phyloP scores from a whole-genome alignment of 1,140 invertebrate species.

The Cherax destructor region DNA sequence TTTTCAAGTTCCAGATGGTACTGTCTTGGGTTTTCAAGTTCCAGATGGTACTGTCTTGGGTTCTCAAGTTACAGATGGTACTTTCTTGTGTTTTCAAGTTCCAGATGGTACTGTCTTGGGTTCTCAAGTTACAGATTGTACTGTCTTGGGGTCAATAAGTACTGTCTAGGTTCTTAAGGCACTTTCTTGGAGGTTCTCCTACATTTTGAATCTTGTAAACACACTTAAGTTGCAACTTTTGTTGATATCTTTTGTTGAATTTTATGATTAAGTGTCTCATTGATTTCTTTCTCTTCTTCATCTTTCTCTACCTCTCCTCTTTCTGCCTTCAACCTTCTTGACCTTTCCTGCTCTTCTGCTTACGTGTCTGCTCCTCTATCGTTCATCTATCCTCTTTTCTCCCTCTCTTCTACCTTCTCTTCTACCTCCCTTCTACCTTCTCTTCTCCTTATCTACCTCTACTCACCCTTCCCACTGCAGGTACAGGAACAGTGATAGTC shows the following conservation, averaged over 20 bases:
- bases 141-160: too few species aligned
- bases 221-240: too few species aligned
- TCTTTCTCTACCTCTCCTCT: too few species aligned
- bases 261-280: too few species aligned
- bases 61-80: not conserved
- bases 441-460: not conserved
- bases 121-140: not conserved
- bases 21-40: too few species aligned
- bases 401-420: not conserved
- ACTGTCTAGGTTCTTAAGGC: too few species aligned
- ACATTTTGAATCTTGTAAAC: too few species aligned
- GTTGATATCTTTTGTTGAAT: too few species aligned
- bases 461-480: not conserved
- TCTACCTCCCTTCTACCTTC: not conserved
- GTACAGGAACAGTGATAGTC: constrained; percentile 41
- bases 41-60: not conserved
- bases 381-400: not conserved
- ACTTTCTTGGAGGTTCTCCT: too few species aligned
- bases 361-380: not conserved
- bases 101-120: not conserved
- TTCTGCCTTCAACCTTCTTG: not conserved
- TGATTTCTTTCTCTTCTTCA: not conserved
- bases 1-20: not conserved
- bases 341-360: not conserved
- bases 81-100: too few species aligned